Percentiles rank a stretch among this genome's conserved stretches.
Evolutionary conservation across 2,113 vertebrate genomes (phyloP).

Genomic region (Melanocharis versteri): DNA sequence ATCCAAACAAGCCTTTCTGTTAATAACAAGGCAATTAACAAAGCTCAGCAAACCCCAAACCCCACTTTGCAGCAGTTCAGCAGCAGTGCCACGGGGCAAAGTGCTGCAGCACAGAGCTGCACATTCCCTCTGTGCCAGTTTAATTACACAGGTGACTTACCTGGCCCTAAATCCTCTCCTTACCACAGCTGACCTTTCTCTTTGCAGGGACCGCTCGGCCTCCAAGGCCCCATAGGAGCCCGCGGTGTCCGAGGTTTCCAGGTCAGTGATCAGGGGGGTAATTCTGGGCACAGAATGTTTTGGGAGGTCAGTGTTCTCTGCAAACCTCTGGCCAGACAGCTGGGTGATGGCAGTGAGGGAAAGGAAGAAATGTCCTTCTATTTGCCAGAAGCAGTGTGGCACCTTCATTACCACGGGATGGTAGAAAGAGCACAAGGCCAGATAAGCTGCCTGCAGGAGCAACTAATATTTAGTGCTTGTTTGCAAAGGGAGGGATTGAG

Average conservation of each 20-base stretch:
- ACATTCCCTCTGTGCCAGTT: fast-evolving
- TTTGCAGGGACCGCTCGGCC: conserved; percentile 85
- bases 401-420: fast-evolving
- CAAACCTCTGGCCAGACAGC: neutral
- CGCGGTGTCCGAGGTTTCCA: conserved; percentile 88
- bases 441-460: neutral
- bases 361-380: neutral
- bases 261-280: conserved; percentile 63
- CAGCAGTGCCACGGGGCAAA: neutral
- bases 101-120: neutral
- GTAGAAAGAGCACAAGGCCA: neutral
- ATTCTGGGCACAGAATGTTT: fast-evolving
- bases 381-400: neutral
- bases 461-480: neutral
- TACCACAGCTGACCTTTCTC: neutral
- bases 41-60: neutral
- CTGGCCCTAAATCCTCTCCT: neutral
- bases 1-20: neutral
- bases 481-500: neutral
- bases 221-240: conserved; percentile 78
- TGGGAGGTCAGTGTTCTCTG: neutral
- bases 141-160: fast-evolving
- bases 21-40: neutral
- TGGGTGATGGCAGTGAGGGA: neutral
- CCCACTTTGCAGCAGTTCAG: fast-evolving